Conservation (phyloP, 2,113 vertebrate species). For the Dipodomys merriami region DNA sequence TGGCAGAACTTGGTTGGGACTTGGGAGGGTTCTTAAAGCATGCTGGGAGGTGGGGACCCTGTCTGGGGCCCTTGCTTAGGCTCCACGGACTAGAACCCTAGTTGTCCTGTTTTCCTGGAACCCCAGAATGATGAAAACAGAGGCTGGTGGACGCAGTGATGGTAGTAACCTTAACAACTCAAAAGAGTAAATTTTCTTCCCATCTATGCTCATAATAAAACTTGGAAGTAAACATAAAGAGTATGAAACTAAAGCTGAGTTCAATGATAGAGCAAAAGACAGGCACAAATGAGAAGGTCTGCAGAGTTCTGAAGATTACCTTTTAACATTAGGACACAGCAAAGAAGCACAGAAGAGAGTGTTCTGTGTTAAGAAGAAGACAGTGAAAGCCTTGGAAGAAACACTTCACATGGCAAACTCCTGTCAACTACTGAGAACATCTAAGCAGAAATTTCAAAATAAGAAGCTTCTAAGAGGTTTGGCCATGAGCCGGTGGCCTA, state of each 20-base stretch:
- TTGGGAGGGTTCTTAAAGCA: background rate
- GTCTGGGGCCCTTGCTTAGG: background rate
- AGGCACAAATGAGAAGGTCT: background rate
- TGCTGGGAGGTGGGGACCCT: background rate
- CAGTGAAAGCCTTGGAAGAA: background rate
- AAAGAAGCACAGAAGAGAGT: background rate
- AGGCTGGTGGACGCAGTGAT: no score
- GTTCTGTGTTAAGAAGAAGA: fast-evolving
- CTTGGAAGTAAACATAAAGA: no score
- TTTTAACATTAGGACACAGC: background rate
- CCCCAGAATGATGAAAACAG: background rate
- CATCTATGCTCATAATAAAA: background rate
- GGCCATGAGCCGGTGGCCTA: background rate
- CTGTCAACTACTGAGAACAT: no score
- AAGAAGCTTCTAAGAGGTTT: background rate
- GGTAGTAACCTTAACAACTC: background rate
- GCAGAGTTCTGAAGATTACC: background rate
- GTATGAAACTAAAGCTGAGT: no score
- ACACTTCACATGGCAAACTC: background rate
- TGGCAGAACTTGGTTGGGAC: background rate
- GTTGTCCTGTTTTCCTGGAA: background rate
- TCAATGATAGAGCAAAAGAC: background rate
- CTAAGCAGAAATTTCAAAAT: background rate
- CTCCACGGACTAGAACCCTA: background rate
- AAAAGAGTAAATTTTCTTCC: background rate